Percentiles rank a stretch among this genome's conserved stretches.
phyloP scores from a whole-genome alignment of 2,797 vertebrate species.

The Amblyraja radiata region DNA sequence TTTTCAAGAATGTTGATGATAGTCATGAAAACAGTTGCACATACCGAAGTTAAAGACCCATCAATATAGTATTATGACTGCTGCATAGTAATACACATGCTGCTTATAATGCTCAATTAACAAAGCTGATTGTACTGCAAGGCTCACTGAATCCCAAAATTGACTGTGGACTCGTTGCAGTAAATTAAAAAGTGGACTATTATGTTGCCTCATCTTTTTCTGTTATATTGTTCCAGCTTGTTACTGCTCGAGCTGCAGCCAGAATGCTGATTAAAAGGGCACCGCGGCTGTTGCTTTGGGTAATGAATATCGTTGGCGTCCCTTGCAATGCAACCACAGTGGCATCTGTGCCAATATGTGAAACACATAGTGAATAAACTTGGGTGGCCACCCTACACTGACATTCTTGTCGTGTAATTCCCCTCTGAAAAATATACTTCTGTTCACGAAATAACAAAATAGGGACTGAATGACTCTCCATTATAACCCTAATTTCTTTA shows the following conservation, averaged over 20 bases:
- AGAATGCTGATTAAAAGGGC: not conserved
- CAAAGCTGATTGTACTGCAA: not conserved
- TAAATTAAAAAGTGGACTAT: not conserved
- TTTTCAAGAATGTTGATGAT: not conserved
- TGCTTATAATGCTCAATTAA: conserved; percentile 3
- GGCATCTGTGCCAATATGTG: not conserved
- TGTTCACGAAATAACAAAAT: not conserved
- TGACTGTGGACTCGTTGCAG: not conserved
- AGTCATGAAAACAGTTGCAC: not conserved
- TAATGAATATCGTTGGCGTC: not conserved
- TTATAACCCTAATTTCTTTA: no score
- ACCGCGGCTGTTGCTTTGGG: not conserved
- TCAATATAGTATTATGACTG: not conserved
- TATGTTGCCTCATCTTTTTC: not conserved
- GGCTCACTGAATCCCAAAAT: not conserved
- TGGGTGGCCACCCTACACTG: not conserved
- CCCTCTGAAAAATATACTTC: not conserved
- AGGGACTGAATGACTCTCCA: not conserved
- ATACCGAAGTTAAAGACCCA: not conserved
- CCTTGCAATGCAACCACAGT: not conserved
- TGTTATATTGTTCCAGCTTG: conserved; percentile 4
- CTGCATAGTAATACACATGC: not conserved
- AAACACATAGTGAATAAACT: not conserved
- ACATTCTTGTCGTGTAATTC: not conserved
- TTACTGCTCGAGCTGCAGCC: not conserved